Conservation (phyloP, 2,113 vertebrate genomes). For the Cettia cetti region DNA sequence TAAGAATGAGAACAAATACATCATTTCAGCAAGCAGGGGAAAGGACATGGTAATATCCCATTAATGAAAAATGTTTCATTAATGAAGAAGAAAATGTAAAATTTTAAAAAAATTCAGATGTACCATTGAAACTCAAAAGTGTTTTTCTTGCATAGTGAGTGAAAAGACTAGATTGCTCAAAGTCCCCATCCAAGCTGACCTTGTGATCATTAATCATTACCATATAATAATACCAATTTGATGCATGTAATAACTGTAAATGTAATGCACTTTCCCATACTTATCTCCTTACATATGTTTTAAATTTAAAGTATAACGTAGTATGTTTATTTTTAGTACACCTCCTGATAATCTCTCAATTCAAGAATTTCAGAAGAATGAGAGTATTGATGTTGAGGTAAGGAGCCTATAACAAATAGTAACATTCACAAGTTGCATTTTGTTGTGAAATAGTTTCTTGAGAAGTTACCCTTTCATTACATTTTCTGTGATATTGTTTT, state of each 20-base stretch:
- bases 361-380: conserved; percentile 98
- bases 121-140: background rate
- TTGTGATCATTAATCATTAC: background rate
- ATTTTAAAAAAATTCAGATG: background rate
- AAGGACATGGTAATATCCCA: background rate
- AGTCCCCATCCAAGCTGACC: background rate
- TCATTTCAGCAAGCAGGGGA: background rate
- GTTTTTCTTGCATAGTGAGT: background rate
- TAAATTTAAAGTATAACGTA: background rate
- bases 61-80: background rate
- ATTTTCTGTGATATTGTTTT: background rate
- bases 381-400: conserved; percentile 96
- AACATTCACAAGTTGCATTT: background rate
- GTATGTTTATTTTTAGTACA: conserved; percentile 75
- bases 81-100: background rate
- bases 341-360: conserved; percentile 98
- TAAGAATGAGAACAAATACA: background rate
- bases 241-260: background rate
- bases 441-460: background rate
- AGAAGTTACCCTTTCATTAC: background rate
- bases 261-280: background rate
- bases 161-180: background rate
- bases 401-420: conserved; percentile 21
- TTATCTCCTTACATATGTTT: background rate
- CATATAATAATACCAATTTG: background rate